Conservation (phyloP, 2,888 invertebrate genomes). For the Clistopyga incitator region DNA sequence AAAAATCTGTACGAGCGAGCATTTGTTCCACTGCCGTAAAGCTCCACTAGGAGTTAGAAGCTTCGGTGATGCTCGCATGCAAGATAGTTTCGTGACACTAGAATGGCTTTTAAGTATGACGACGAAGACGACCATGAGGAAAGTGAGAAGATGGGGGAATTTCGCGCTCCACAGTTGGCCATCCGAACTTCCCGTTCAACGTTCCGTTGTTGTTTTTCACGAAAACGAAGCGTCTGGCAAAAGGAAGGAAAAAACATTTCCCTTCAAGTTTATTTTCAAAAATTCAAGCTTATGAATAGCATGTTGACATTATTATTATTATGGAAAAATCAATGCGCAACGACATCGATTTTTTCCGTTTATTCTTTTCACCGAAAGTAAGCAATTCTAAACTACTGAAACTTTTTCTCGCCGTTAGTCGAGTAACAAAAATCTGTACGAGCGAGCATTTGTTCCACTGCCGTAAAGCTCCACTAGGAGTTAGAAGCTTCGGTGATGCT, state of each 20-base stretch:
- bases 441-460: background rate
- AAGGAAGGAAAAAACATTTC: too few species aligned
- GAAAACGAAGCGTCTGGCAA: too few species aligned
- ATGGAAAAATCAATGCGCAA: too few species aligned
- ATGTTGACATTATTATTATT: too few species aligned
- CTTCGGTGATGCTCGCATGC: background rate
- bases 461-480: background rate
- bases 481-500: background rate
- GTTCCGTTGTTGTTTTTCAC: too few species aligned
- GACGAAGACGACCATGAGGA: background rate
- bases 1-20: background rate
- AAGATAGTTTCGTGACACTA: slow-evolving; percentile 7
- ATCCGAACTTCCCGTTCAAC: too few species aligned
- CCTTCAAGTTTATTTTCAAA: too few species aligned
- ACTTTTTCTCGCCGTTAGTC: too few species aligned
- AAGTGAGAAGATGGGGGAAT: slow-evolving; percentile 27
- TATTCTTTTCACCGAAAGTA: too few species aligned
- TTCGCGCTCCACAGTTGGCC: slow-evolving; percentile 15
- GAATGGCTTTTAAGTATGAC: background rate
- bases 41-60: background rate
- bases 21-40: background rate
- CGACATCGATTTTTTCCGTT: too few species aligned
- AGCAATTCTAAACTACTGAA: too few species aligned
- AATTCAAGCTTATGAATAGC: too few species aligned
- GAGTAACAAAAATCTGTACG: background rate